These are phyloP conservation scores for Keiferia lycopersicella DNA, from an alignment of 2,888 invertebrate genomes.

Conservation along the genomic window DNA sequence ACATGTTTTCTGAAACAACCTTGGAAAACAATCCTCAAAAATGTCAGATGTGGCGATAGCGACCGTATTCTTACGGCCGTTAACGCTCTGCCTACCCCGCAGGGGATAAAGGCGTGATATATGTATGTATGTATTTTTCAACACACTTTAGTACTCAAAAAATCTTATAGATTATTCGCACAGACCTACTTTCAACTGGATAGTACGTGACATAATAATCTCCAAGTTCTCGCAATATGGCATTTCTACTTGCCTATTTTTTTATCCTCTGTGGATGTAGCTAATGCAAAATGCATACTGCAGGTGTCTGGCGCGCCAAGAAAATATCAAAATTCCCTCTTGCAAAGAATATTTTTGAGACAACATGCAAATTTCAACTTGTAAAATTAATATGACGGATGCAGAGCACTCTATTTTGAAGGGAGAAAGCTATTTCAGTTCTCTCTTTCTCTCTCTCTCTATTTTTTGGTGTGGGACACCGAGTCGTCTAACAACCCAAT, in stretches of 20 bases:
- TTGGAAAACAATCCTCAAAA: too few relatives aligned
- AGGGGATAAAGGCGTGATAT: too few relatives aligned
- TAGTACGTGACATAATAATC: slow-evolving; percentile 3
- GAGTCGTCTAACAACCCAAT: too few relatives aligned
- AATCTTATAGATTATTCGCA: background rate
- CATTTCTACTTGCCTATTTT: slow-evolving; percentile 9
- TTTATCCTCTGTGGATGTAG: slow-evolving; percentile 33
- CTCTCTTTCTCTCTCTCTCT: too few relatives aligned
- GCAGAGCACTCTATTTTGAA: background rate
- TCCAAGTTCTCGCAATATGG: background rate
- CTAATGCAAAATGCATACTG: slow-evolving; percentile 68
- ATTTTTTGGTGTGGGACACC: too few relatives aligned
- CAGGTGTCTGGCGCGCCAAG: slow-evolving; percentile 51
- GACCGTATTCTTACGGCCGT: too few relatives aligned
- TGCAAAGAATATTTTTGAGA: slow-evolving; percentile 36
- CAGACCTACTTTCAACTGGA: background rate
- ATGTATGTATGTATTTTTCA: too few relatives aligned
- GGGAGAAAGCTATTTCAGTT: background rate
- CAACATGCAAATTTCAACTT: slow-evolving; percentile 39
- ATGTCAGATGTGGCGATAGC: too few relatives aligned
- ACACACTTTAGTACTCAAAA: too few relatives aligned
- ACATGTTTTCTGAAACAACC: too few relatives aligned
- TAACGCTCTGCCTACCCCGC: too few relatives aligned
- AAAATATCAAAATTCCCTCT: slow-evolving; percentile 46
- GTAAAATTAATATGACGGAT: slow-evolving; percentile 38